Conservation (phyloP, 2,888 invertebrate species). For the Abrostola triplasia region DNA sequence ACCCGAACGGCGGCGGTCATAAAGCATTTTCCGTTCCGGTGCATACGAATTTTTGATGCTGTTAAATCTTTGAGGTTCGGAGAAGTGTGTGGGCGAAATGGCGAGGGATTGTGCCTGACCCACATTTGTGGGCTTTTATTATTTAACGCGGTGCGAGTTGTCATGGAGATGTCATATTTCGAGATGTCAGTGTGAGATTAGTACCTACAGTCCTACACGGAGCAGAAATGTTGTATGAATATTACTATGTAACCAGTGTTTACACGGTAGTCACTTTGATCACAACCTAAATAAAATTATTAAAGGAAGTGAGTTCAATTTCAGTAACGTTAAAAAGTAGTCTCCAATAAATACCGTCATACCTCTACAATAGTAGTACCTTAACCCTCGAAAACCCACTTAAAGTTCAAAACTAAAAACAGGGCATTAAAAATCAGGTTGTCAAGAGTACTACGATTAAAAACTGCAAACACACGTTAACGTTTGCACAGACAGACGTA, state of each 20-base stretch:
- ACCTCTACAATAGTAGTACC: no score
- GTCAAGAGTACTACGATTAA: slow-evolving; percentile 30
- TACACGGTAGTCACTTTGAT: not conserved
- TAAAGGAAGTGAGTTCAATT: no score
- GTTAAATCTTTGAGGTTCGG: slow-evolving; percentile 63
- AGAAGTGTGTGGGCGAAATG: slow-evolving; percentile 54
- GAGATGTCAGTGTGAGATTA: slow-evolving; percentile 1
- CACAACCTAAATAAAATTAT: no score
- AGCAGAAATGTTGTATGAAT: not conserved
- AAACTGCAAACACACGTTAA: slow-evolving; percentile 39
- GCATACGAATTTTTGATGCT: slow-evolving; percentile 69
- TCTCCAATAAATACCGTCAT: no score
- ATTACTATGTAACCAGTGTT: not conserved
- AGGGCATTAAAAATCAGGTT: slow-evolving; percentile 7
- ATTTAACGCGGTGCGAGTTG: slow-evolving; percentile 20
- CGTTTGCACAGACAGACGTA: slow-evolving; percentile 35
- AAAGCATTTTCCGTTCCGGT: slow-evolving; percentile 70
- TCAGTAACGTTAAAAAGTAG: no score
- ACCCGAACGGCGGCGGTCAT: slow-evolving; percentile 61
- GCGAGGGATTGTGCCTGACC: slow-evolving; percentile 22
- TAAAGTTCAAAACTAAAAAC: slow-evolving; percentile 1
- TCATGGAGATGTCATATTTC: slow-evolving; percentile 7
- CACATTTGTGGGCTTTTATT: slow-evolving; percentile 27
- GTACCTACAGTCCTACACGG: not conserved
- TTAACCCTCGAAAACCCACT: not conserved